Evolutionary conservation across 2,113 vertebrate genomes (phyloP), one percentile per base, ranked within the genome.

Genomic region (Recurvirostra avosetta): DNA sequence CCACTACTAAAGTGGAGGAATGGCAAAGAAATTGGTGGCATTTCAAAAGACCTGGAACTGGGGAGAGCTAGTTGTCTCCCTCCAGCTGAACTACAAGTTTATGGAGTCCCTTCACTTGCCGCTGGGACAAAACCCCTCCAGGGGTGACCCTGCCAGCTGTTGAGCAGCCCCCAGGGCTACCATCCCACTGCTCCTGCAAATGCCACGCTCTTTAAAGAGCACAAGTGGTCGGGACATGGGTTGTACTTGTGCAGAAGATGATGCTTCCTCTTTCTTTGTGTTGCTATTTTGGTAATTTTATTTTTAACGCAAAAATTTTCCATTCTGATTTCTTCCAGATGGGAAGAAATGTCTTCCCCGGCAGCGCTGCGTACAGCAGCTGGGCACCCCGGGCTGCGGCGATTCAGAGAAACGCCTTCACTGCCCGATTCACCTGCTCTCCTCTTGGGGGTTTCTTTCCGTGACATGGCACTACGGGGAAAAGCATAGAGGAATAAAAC

Each of bases 321-420:
- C 81, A 18, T 86, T 75, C 91, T 96, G 88, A 97, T 96, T 97
- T 95, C 55, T 97, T 96, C 96, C 97, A 97, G 94, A 97, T 96
- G 96, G 90, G 86, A 87, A 97, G 92, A 91, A 91, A 91, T 77
- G 29, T 55, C 92, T 95, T 95, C 82, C 80, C 75, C 5, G 17
- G 93, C 94, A 89, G 77, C 2, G 3, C 49, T 82, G 50, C 10
- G 40, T n/a, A 27, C 61, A 77, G 92, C 92, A 92, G 78, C 86
- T 85, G 93, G 91, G 78, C 70, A 93, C 82, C 45, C 36, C 63
- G 36, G 81, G 78, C 75, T 73, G 36, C 3, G 9, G 26, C 1
- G 2, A 11, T 73, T 65, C 0, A 0, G 74, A 70, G 29, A 72
- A 95, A 80, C 0, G 17, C 43, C 67, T 88, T 73, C 32, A n/a